phyloP scores from a whole-genome alignment of 2,797 vertebrate species.

The Eulemur coronatus region DNA sequence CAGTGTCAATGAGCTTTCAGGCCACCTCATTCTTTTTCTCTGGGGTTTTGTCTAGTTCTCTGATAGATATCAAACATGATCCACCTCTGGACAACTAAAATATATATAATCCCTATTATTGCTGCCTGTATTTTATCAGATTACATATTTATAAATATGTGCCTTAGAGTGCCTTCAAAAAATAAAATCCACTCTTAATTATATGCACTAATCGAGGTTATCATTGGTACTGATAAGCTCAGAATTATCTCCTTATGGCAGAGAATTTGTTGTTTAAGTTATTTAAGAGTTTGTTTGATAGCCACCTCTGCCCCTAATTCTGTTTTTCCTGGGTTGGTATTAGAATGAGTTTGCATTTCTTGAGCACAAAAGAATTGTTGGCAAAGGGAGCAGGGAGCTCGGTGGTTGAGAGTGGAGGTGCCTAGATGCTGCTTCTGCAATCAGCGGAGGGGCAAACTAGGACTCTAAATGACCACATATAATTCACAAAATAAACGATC shows the following conservation, averaged over 20 bases:
- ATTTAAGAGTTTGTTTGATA: conserved; percentile 56
- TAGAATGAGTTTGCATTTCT: conserved; percentile 71
- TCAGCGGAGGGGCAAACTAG: neutral
- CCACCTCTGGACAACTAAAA: neutral
- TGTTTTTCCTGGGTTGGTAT: conserved; percentile 48
- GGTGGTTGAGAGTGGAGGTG: neutral
- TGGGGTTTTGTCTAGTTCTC: neutral
- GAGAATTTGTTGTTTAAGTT: neutral
- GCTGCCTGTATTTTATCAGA: conserved; percentile 9
- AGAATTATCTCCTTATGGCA: conserved; percentile 48
- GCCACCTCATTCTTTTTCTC: neutral
- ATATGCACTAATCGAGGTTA: conserved; percentile 20
- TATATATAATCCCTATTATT: neutral
- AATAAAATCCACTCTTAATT: conserved; percentile 51
- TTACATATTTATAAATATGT: conserved; percentile 7
- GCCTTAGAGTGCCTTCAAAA: conserved; percentile 1
- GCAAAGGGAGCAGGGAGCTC: conserved; percentile 21
- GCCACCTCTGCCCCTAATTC: conserved; percentile 47
- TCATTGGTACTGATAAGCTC: conserved; percentile 21
- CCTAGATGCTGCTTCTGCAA: conserved; percentile 11
- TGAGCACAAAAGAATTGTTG: conserved; percentile 48
- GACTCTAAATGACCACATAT: conserved; percentile 49
- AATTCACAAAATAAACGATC: conserved; percentile 64
- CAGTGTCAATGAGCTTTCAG: neutral
- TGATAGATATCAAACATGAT: conserved; percentile 33